Evolutionary conservation across 2,113 vertebrate genomes (phyloP).

Genomic region (Capra hircus): DNA sequence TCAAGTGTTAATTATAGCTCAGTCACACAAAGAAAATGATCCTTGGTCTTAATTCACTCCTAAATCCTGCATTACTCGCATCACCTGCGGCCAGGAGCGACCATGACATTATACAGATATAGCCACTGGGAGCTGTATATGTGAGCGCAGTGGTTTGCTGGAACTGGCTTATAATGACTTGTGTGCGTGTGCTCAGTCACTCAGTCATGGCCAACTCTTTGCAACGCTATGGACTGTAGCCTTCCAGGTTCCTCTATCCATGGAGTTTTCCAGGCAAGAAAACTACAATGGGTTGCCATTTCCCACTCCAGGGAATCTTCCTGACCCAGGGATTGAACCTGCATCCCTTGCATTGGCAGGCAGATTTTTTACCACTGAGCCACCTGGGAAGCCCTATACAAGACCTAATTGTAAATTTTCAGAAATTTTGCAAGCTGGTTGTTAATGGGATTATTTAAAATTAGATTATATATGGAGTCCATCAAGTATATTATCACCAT

Average conservation of each 20-base stretch:
- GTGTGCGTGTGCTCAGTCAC: neutral
- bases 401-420: neutral
- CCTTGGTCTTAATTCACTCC: neutral
- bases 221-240: neutral
- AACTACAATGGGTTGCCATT: neutral
- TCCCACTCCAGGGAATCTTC: neutral
- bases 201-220: neutral
- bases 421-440: neutral
- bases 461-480: neutral
- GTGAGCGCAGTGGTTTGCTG: neutral
- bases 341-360: neutral
- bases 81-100: neutral
- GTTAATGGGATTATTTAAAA: neutral
- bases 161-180: neutral
- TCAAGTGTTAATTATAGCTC: neutral
- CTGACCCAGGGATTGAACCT: neutral
- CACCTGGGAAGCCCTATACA: neutral
- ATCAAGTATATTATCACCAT: neutral
- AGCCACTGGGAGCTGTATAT: neutral
- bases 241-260: neutral
- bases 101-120: neutral
- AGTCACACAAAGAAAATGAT: neutral
- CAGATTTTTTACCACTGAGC: neutral
- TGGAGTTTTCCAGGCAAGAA: neutral
- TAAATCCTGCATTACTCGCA: neutral